Evolutionary conservation across 30 jellyfish, hydroid and myxozoan genomes (phyloP).

Genomic region (Nemopilema nomurai): DNA sequence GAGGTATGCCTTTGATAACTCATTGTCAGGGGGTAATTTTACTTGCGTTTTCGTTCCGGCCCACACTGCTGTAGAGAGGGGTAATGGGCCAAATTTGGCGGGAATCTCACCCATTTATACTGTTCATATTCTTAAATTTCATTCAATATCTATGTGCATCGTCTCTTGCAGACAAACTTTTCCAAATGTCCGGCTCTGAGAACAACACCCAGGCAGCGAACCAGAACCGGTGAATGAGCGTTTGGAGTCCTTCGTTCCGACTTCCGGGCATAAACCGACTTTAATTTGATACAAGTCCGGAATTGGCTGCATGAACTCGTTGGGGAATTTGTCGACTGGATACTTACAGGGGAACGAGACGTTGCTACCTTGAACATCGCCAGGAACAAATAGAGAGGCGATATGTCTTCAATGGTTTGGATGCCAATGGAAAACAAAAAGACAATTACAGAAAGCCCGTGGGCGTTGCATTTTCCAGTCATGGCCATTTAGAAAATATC

Average conservation of each 20-base stretch:
- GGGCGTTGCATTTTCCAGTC: neutral
- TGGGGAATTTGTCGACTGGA: neutral
- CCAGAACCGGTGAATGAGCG: conserved; percentile 23
- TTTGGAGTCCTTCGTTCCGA: neutral
- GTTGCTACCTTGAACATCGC: neutral
- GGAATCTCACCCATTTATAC: neutral
- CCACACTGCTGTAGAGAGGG: neutral
- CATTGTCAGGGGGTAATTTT: too few relatives aligned
- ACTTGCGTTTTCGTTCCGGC: too few relatives aligned
- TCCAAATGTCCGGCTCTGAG: conserved; percentile 73
- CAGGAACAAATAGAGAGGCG: neutral
- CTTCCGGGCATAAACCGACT: neutral
- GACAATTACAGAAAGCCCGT: too few relatives aligned
- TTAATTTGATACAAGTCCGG: neutral
- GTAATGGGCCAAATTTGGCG: neutral
- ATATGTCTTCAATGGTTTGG: neutral
- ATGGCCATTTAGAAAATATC: neutral
- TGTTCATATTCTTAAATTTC: neutral
- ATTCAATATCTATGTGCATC: neutral
- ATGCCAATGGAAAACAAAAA: neutral
- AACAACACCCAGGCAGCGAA: conserved; percentile 32
- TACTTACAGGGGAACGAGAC: neutral
- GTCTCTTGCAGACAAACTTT: conserved; percentile 58
- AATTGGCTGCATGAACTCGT: neutral
- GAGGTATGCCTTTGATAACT: too few relatives aligned